Base-by-base conservation (phyloP, 2,888 invertebrate genomes). In the Brenthis hecate region DNA sequence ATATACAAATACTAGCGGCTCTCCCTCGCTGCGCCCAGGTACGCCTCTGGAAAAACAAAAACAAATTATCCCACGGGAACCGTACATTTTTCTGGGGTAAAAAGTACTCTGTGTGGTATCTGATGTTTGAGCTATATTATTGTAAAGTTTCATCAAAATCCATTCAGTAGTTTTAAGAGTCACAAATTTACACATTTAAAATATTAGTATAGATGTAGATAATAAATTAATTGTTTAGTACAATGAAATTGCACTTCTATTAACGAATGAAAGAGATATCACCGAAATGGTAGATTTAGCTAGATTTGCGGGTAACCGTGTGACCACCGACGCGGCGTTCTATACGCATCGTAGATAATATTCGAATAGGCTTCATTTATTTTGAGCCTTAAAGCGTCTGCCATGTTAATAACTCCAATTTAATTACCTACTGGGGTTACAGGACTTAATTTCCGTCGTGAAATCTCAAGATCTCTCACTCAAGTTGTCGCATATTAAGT, bases 391-490 rank as follows among this genome's bases (percentile, higher is more conserved):
- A 72, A 70, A 75, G 71, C 72, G 76, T 76, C 75, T 76, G 74
- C 73, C 74, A 72, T 75, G 76, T 74, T 76, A 78, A 78, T 78
- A 78, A 77, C 76, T 76, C 75, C 77, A 77, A 80, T 81, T 80
- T 82, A 81, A 84, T 82, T 81, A 82, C 79, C 79, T 75, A 77
- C 76, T 77, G 74, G 76, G 79, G 77, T 72, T 73, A 76, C 75
- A 75, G 78, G 75, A 81, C 78, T 80, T 78, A 75, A 77, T 78
- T 77, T 78, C 77, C 77, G 76, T 72, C 73, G 65, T 72, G 74
- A 72, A 76, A 78, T 77, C 75, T 77, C 72, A 62, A 73, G 72
- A 74, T 75, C 75, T 75, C 68, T 75, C 72, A 73, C 73, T 72
- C 73, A 70, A 73, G 70, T 74, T 75, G 71, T 76, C 72, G 74